phyloP scores from a whole-genome alignment of 2,888 invertebrate species.

The Aleiodes testaceus region DNA sequence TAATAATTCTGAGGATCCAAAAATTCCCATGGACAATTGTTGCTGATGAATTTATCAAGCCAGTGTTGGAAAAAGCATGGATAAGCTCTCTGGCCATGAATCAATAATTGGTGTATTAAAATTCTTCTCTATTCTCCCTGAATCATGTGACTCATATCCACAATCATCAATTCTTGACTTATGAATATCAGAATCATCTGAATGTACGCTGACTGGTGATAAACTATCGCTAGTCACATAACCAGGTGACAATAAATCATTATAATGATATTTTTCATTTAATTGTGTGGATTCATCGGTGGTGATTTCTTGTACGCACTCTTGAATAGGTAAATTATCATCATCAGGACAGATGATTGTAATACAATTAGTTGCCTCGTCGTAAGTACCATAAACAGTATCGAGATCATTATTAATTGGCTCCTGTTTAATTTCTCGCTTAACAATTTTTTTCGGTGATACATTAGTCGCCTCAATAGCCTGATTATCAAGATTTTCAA shows the following conservation, averaged over 20 bases:
- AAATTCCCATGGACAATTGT: neutral
- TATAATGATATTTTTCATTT: constrained; percentile 39
- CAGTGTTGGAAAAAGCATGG: constrained; percentile 85
- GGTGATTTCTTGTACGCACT: constrained; percentile 63
- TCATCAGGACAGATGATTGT: constrained; percentile 81
- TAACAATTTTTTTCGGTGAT: constrained; percentile 14
- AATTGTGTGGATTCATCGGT: constrained; percentile 45
- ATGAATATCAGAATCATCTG: constrained; percentile 62
- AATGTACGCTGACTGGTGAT: constrained; percentile 65
- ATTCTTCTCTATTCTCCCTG: constrained; percentile 70
- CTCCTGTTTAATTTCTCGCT: constrained; percentile 63
- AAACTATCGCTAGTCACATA: constrained; percentile 62
- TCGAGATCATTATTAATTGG: constrained; percentile 75
- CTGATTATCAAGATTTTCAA: constrained; percentile 46
- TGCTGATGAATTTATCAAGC: constrained; percentile 28
- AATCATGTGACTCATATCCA: constrained; percentile 81
- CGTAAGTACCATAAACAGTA: constrained; percentile 82
- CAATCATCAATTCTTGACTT: constrained; percentile 71
- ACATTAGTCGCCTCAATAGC: neutral
- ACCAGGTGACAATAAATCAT: constrained; percentile 59
- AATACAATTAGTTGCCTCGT: constrained; percentile 82
- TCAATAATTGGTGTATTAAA: constrained; percentile 75
- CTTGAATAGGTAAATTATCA: constrained; percentile 69
- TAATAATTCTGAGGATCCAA: neutral
- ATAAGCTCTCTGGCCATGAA: constrained; percentile 84